These are phyloP conservation scores for Lagodon rhomboides DNA, from an alignment of 2,797 vertebrate genomes.

Conservation along the genomic window DNA sequence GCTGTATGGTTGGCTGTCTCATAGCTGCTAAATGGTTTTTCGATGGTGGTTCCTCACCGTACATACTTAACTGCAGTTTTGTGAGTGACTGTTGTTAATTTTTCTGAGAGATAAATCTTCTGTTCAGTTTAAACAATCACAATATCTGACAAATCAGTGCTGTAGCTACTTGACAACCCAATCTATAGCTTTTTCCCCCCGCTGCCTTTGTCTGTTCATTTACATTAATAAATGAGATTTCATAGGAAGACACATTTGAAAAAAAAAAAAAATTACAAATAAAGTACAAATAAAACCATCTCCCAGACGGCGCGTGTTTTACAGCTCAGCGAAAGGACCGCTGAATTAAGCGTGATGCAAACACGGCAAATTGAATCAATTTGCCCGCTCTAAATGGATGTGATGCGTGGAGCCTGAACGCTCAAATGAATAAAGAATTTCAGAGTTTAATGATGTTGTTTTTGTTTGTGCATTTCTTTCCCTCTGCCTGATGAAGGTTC, in stretches of 20 bases:
- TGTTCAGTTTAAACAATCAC: slow-evolving; percentile 52
- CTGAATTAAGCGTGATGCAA: slow-evolving; percentile 79
- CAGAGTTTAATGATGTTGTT: slow-evolving; percentile 79
- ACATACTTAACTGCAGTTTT: slow-evolving; percentile 26
- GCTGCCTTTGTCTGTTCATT: slow-evolving; percentile 60
- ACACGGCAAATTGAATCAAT: slow-evolving; percentile 85
- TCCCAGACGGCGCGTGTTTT: slow-evolving; percentile 60
- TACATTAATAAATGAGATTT: slow-evolving; percentile 80
- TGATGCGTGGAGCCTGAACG: slow-evolving; percentile 70
- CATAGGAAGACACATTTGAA: slow-evolving; percentile 56
- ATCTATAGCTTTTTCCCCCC: slow-evolving; percentile 62
- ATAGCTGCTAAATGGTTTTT: slow-evolving; percentile 30
- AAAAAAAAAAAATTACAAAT: slow-evolving; percentile 36
- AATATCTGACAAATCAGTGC: slow-evolving; percentile 52
- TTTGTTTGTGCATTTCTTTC: slow-evolving; percentile 67
- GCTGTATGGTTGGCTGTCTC: slow-evolving; percentile 4
- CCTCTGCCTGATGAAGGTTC: slow-evolving; percentile 69
- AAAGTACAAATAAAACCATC: slow-evolving; percentile 55
- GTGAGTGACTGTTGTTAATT: slow-evolving; percentile 23
- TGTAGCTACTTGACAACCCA: slow-evolving; percentile 58
- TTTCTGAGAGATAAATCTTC: slow-evolving; percentile 27
- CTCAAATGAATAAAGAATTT: slow-evolving; percentile 79
- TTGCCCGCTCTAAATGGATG: slow-evolving; percentile 82
- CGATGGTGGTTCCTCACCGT: slow-evolving; percentile 15
- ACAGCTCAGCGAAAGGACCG: slow-evolving; percentile 72